phyloP scores from a whole-genome alignment of 2,113 vertebrate species.

The Rhabdornis inornatus region DNA sequence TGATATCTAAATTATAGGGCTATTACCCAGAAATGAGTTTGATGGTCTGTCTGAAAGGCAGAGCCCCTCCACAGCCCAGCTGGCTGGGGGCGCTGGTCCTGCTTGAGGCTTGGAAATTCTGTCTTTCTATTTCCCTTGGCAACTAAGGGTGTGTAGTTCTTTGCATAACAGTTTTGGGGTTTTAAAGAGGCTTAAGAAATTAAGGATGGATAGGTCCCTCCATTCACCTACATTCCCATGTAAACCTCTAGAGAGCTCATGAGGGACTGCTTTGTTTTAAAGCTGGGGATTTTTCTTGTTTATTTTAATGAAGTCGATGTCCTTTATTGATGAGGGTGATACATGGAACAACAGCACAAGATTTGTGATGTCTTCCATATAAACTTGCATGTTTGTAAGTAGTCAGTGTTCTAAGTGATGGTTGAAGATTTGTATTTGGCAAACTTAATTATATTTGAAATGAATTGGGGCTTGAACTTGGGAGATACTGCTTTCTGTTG shows the following conservation, averaged over 20 bases:
- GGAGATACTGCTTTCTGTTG: neutral
- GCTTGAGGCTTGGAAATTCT: neutral
- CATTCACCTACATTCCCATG: neutral
- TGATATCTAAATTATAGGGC: slow-evolving; percentile 23
- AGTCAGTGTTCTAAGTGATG: neutral
- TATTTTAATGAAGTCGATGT: neutral
- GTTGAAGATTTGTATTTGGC: neutral
- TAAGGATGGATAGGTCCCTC: neutral
- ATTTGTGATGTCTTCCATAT: neutral
- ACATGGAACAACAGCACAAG: neutral
- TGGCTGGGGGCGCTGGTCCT: neutral
- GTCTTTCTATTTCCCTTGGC: neutral
- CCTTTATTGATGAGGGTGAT: neutral
- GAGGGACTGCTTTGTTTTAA: neutral
- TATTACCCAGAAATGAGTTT: neutral
- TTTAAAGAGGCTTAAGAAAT: neutral
- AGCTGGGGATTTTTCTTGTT: neutral
- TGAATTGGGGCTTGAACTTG: neutral
- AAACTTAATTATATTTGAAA: neutral
- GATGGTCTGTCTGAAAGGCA: neutral
- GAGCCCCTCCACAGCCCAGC: neutral
- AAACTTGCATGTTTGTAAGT: neutral
- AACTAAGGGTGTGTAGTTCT: neutral
- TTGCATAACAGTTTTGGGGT: fast-evolving
- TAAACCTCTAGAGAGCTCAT: neutral